These are phyloP conservation scores for Delphinapterus leucas DNA, from an alignment of 2,113 vertebrate genomes.

Conservation along the genomic window DNA sequence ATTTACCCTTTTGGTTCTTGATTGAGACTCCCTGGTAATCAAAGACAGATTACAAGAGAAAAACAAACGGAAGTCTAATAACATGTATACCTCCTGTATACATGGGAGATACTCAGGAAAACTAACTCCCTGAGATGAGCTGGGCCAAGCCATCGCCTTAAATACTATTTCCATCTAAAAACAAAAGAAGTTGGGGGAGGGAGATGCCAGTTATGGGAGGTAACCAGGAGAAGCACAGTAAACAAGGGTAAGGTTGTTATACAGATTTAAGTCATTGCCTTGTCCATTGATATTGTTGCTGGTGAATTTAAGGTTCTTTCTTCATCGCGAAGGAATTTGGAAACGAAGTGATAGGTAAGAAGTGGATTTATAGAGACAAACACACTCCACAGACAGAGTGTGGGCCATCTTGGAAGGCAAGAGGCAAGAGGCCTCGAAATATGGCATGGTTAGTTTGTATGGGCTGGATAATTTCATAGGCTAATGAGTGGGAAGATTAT, in stretches of 20 bases:
- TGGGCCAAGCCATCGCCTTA: not conserved
- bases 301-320: too few species aligned
- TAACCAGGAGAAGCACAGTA: not conserved
- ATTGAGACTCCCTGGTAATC: not conserved
- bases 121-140: not conserved
- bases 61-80: not conserved
- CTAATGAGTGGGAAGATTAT: too few species aligned
- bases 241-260: not conserved
- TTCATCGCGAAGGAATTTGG: too few species aligned
- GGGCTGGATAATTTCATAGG: too few species aligned
- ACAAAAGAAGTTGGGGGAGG: not conserved
- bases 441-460: too few species aligned
- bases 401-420: too few species aligned
- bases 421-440: too few species aligned
- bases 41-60: not conserved
- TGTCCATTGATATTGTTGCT: not conserved
- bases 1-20: not conserved
- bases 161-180: not conserved
- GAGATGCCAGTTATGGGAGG: not conserved
- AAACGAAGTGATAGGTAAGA: too few species aligned
- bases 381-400: too few species aligned
- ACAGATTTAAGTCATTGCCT: not conserved
- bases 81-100: not conserved
- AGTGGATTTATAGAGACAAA: too few species aligned
- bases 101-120: not conserved